Percentiles rank a stretch among this genome's conserved stretches.
Evolutionary conservation across 2,113 vertebrate genomes (phyloP).

Genomic region (Cromileptes altivelis): DNA sequence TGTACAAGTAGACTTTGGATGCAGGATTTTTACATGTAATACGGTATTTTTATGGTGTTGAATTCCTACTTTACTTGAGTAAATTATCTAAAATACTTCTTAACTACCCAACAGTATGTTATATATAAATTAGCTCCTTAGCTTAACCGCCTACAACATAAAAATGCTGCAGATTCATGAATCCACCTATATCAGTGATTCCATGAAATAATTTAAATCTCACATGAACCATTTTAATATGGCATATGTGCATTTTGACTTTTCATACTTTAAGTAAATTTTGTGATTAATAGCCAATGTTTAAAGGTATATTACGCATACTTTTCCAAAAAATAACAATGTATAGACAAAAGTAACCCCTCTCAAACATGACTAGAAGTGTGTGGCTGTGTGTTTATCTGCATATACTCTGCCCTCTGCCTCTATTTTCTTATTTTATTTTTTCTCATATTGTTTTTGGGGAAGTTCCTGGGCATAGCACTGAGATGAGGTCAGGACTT

Average conservation of each 20-base stretch:
- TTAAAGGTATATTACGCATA: too few species aligned
- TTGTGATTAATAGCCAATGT: background rate
- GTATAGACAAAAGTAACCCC: too few species aligned
- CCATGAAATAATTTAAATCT: background rate
- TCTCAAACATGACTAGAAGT: too few species aligned
- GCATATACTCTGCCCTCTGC: too few species aligned
- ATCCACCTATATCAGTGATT: background rate
- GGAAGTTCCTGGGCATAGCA: too few species aligned
- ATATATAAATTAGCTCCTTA: background rate
- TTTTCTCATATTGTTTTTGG: too few species aligned
- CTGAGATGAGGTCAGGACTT: too few species aligned
- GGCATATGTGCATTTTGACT: background rate
- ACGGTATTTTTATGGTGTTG: background rate
- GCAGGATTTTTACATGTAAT: background rate
- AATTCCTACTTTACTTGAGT: background rate
- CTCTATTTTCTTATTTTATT: too few species aligned
- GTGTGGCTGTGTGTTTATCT: too few species aligned
- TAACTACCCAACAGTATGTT: too few species aligned
- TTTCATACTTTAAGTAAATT: background rate
- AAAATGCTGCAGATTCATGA: background rate
- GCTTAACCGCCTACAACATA: background rate
- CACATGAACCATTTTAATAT: background rate
- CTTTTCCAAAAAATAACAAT: too few species aligned
- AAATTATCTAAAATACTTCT: background rate
- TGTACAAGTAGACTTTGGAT: background rate